Percentiles rank a stretch among this genome's conserved stretches.
These are phyloP conservation scores for Muscicapa striata DNA, from an alignment of 2,797 vertebrate species.

Conservation along the genomic window DNA sequence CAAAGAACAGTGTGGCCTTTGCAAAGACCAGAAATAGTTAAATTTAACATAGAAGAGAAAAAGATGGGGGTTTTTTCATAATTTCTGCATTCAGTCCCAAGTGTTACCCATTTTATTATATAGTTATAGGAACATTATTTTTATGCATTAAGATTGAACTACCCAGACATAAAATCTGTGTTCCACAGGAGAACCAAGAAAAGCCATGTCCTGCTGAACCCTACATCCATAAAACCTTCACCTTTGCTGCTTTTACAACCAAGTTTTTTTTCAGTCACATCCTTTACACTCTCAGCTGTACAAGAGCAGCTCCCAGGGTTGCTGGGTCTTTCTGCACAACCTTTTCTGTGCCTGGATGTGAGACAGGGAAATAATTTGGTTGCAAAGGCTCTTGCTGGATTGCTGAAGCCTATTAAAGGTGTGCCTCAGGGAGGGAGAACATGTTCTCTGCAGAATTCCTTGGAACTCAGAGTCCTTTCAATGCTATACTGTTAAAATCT, in stretches of 20 bases:
- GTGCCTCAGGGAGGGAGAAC: neutral
- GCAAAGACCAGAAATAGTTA: neutral
- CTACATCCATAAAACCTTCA: neutral
- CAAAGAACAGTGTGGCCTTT: neutral
- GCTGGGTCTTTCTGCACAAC: neutral
- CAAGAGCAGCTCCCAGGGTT: neutral
- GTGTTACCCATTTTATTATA: neutral
- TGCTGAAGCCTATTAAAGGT: neutral
- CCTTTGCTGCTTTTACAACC: neutral
- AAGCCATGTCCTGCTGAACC: neutral
- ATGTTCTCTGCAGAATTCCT: neutral
- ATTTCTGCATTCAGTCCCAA: neutral
- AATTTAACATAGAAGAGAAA: neutral
- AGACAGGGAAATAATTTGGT: neutral
- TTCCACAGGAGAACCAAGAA: neutral
- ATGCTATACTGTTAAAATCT: neutral
- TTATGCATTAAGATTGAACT: neutral
- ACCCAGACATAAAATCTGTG: neutral
- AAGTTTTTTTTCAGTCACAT: neutral
- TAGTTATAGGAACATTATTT: neutral
- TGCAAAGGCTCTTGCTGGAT: neutral
- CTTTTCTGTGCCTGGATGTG: accelerated
- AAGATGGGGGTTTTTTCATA: accelerated
- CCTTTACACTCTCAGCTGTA: neutral
- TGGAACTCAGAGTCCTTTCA: neutral